Conservation (phyloP, 2,888 invertebrate species). For the Sphinx pinastri region DNA sequence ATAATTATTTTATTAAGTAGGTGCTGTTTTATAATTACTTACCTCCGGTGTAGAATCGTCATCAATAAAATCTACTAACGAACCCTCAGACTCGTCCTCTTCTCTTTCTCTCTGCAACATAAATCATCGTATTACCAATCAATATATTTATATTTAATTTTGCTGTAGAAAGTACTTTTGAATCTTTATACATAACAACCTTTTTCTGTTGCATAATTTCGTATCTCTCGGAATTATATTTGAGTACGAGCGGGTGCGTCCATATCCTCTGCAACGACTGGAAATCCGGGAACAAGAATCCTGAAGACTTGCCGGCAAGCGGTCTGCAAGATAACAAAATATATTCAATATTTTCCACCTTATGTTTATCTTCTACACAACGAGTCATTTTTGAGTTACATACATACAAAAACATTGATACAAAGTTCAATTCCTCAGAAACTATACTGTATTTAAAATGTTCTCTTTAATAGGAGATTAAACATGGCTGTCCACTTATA, state of each 20-base stretch:
- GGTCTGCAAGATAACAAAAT: slow-evolving; percentile 55
- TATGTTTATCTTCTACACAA: too few species aligned
- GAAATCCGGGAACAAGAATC: slow-evolving; percentile 88
- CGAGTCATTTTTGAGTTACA: too few species aligned
- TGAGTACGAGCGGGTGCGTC: slow-evolving; percentile 92
- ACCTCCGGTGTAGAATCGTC: slow-evolving; percentile 81
- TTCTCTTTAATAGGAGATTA: too few species aligned
- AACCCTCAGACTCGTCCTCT: slow-evolving; percentile 88
- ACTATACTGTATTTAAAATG: too few species aligned
- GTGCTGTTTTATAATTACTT: slow-evolving; percentile 33
- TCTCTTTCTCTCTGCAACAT: slow-evolving; percentile 75
- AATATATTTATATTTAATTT: too few species aligned
- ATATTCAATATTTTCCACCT: not conserved
- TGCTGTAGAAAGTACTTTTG: too few species aligned
- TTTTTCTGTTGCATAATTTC: slow-evolving; percentile 82
- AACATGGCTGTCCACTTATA: too few species aligned
- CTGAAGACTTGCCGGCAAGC: slow-evolving; percentile 79
- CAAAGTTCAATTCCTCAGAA: too few species aligned
- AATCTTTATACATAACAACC: slow-evolving; percentile 48
- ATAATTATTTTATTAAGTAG: too few species aligned
- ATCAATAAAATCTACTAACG: slow-evolving; percentile 89
- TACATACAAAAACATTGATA: too few species aligned
- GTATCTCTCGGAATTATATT: slow-evolving; percentile 85
- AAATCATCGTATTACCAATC: not conserved
- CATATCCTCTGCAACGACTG: slow-evolving; percentile 91